Evolutionary conservation across 2,888 invertebrate genomes (phyloP).

Genomic region (Pristionchus exspectatus): DNA sequence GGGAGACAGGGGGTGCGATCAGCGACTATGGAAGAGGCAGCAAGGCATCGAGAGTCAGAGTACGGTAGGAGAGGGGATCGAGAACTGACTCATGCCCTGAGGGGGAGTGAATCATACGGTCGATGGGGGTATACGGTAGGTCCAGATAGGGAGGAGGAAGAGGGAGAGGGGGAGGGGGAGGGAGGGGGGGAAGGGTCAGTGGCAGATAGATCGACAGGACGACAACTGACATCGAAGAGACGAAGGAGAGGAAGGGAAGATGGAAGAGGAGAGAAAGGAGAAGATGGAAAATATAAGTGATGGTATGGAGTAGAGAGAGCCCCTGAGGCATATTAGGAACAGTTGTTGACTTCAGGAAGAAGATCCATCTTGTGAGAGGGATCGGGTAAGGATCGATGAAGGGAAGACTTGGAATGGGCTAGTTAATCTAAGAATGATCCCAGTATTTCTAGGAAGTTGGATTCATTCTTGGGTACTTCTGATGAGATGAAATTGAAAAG

Average conservation of each 20-base stretch:
- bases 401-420: background rate
- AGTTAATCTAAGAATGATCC: background rate
- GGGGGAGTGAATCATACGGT: background rate
- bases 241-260: background rate
- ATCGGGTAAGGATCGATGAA: background rate
- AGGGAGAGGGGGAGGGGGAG: background rate
- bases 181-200: conserved; percentile 12
- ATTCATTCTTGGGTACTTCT: background rate
- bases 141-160: background rate
- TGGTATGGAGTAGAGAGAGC: conserved; percentile 40
- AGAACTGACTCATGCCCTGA: background rate
- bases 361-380: background rate
- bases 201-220: background rate
- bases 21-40: background rate
- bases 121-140: conserved; percentile 24
- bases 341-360: conserved; percentile 15
- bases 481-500: background rate
- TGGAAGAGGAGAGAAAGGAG: conserved; percentile 12
- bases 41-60: conserved; percentile 2
- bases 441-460: background rate
- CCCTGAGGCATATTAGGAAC: conserved; percentile 53
- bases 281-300: conserved; percentile 46
- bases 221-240: conserved; percentile 21
- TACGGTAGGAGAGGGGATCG: background rate
- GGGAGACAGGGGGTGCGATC: background rate